Percentiles rank a stretch among this genome's conserved stretches.
Conservation (phyloP, 37 sponge, comb jelly and placozoan species). For the Axinella damicornis region DNA sequence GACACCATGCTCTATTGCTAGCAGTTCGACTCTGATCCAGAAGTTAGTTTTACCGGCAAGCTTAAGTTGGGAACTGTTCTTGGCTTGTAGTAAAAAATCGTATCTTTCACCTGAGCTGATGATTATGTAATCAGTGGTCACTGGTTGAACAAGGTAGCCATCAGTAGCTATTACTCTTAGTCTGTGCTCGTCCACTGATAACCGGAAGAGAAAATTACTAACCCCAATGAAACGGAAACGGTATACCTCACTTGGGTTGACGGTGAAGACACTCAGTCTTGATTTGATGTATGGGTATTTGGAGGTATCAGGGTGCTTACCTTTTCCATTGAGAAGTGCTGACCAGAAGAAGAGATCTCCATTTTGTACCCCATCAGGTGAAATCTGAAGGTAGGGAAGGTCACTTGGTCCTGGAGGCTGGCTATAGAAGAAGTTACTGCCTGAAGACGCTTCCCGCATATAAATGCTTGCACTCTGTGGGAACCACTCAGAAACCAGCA, state of each 20-base stretch:
- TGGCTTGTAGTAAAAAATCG: conserved; percentile 52
- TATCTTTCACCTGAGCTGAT: conserved; percentile 68
- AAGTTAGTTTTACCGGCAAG: conserved; percentile 4
- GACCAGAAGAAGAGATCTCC: conserved; percentile 43
- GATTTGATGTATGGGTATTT: conserved; percentile 5
- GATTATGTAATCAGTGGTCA: conserved; percentile 41
- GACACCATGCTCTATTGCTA: conserved; percentile 18
- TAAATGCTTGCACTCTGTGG: background rate
- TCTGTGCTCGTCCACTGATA: conserved; percentile 66
- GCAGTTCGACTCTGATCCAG: conserved; percentile 50
- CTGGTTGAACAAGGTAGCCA: conserved; percentile 41
- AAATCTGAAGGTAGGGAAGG: background rate
- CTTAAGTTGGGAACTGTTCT: background rate
- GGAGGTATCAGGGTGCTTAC: conserved; percentile 14
- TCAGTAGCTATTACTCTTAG: conserved; percentile 64
- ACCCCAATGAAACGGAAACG: conserved; percentile 73
- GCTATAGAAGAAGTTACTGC: background rate
- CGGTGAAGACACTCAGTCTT: conserved; percentile 28
- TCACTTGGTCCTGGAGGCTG: background rate
- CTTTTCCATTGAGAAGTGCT: conserved; percentile 64
- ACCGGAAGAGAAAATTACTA: conserved; percentile 43
- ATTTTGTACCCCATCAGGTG: background rate
- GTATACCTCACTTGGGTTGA: conserved; percentile 16
- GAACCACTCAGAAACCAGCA: conserved; percentile 43
- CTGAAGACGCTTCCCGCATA: background rate